These are phyloP conservation scores for Mesembrinibis cayennensis DNA, from an alignment of 2,113 vertebrate species.

Conservation along the genomic window DNA sequence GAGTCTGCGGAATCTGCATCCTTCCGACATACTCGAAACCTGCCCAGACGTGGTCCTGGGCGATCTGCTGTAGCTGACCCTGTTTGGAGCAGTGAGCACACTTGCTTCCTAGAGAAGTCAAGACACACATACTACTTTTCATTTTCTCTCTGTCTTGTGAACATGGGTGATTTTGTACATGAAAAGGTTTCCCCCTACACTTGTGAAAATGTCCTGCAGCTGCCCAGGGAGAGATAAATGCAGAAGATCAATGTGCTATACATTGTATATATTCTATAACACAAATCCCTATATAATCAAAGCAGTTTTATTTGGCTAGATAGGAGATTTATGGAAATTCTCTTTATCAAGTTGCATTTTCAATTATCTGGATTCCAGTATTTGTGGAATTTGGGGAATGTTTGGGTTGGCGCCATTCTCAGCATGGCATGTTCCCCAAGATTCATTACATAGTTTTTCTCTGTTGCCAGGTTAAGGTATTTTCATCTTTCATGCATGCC, in stretches of 20 bases:
- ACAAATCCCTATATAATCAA: not conserved
- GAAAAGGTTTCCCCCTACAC: not conserved
- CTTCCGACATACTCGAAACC: rapidly evolving
- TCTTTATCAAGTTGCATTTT: not conserved
- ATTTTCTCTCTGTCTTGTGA: not conserved
- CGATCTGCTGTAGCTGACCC: rapidly evolving
- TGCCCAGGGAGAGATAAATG: not conserved
- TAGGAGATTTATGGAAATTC: not conserved
- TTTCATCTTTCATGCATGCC: not conserved
- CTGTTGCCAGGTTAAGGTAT: not conserved
- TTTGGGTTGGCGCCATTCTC: not conserved
- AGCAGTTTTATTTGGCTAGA: not conserved
- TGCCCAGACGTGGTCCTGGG: not conserved
- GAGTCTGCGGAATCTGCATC: not conserved
- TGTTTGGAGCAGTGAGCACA: not conserved
- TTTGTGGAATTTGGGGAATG: not conserved
- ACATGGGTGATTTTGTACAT: not conserved
- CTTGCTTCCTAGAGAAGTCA: not conserved
- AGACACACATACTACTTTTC: not conserved
- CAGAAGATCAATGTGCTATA: not conserved
- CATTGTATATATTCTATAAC: not conserved
- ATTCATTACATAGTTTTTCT: not conserved
- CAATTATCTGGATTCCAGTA: not conserved
- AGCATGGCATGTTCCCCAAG: not conserved
- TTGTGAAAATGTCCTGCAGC: not conserved